These are phyloP conservation scores for Ectemnius cavifrons DNA, from an alignment of 2,888 invertebrate species.

Conservation along the genomic window DNA sequence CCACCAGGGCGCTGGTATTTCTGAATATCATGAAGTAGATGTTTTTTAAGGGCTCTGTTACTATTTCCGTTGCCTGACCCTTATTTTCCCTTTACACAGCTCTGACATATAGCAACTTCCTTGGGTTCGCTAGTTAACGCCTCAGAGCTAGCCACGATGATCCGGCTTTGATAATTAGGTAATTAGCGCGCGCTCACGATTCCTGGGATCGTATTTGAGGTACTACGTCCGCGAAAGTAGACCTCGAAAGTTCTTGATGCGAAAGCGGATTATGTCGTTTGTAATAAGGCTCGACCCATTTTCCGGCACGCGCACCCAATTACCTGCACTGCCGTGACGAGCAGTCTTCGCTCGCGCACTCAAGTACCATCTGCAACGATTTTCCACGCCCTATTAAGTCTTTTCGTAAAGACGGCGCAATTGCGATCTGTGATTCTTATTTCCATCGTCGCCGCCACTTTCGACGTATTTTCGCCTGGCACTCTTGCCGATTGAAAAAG, in stretches of 20 bases:
- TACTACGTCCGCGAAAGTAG: neutral
- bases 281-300: slow-evolving; percentile 48
- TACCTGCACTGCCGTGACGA: slow-evolving; percentile 30
- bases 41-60: too few species aligned
- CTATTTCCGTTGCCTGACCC: too few species aligned
- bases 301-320: slow-evolving; percentile 39
- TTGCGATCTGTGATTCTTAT: neutral
- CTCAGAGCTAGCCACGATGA: slow-evolving; percentile 4
- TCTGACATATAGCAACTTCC: too few species aligned
- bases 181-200: slow-evolving; percentile 14
- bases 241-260: slow-evolving; percentile 13
- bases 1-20: too few species aligned
- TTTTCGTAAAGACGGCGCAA: neutral
- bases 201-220: neutral
- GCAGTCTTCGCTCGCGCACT: slow-evolving; percentile 3
- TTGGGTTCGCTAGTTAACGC: too few species aligned
- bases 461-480: too few species aligned
- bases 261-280: slow-evolving; percentile 16
- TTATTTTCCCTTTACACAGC: too few species aligned
- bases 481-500: too few species aligned
- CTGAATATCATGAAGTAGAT: too few species aligned
- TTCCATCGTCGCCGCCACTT: too few species aligned
- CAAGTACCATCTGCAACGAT: slow-evolving; percentile 2
- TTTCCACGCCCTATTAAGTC: slow-evolving; percentile 20
- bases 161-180: slow-evolving; percentile 16